Evolutionary conservation across 2,888 invertebrate genomes (phyloP).

Genomic region (Ormyrus rosae): DNA sequence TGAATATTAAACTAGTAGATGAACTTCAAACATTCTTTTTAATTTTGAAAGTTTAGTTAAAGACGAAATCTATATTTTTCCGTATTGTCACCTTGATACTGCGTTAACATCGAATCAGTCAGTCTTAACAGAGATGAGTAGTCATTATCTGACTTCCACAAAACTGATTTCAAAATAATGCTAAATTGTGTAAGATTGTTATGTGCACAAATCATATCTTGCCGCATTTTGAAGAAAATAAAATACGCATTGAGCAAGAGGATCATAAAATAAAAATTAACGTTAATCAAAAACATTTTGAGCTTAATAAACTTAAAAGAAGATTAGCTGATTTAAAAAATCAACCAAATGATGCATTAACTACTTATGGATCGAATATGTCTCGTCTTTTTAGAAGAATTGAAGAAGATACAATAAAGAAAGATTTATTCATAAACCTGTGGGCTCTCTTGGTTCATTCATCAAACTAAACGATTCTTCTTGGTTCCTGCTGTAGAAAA

Average conservation of each 20-base stretch:
- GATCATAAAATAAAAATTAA: constrained; percentile 68
- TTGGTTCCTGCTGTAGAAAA: constrained; percentile 88
- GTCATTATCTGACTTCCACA: no score
- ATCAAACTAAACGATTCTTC: constrained; percentile 84
- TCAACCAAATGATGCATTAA: constrained; percentile 79
- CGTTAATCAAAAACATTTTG: constrained; percentile 64
- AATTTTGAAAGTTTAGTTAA: no score
- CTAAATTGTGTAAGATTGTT: no score
- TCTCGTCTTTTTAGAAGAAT: constrained; percentile 79
- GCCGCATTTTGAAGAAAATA: constrained; percentile 69
- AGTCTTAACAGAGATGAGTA: no score
- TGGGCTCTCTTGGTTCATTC: constrained; percentile 86
- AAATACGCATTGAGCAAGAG: constrained; percentile 70
- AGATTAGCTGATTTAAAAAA: constrained; percentile 78
- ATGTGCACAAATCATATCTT: no score
- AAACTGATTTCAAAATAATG: no score
- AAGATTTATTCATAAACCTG: constrained; percentile 83
- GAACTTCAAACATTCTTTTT: no score
- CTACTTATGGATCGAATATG: constrained; percentile 85
- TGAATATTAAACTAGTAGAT: no score
- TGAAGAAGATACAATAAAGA: constrained; percentile 77
- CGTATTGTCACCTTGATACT: no score
- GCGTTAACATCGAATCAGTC: no score
- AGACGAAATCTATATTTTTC: no score
- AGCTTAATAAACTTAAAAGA: constrained; percentile 73